Evolutionary conservation across 2,888 invertebrate species (phyloP).

Genomic region (Octodonta nipae): DNA sequence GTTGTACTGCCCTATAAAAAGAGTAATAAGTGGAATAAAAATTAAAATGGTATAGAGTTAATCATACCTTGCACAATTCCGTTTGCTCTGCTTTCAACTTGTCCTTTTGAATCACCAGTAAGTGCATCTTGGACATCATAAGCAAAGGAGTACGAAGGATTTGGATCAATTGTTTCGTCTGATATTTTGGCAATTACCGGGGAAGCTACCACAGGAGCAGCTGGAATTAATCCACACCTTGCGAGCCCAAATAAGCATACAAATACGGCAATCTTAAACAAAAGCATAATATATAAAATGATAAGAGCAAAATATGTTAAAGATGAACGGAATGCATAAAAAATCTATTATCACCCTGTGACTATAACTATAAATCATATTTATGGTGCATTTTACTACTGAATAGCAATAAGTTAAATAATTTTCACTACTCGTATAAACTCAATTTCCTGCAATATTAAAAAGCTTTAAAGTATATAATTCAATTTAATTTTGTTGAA

Average conservation of each 20-base stretch:
- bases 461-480: too few relatives aligned
- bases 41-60: too few relatives aligned
- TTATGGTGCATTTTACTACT: too few relatives aligned
- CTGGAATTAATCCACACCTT: conserved; percentile 29
- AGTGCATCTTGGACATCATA: conserved; percentile 55
- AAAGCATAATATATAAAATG: too few relatives aligned
- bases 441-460: too few relatives aligned
- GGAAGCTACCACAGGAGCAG: conserved; percentile 25
- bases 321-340: too few relatives aligned
- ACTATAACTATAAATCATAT: too few relatives aligned
- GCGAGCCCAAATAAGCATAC: conserved; percentile 20
- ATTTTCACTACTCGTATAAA: too few relatives aligned
- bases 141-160: conserved; percentile 54
- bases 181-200: conserved; percentile 35
- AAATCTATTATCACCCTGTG: too few relatives aligned
- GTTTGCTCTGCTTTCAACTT: conserved; percentile 43
- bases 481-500: conserved; percentile 2
- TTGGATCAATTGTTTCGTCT: conserved; percentile 41
- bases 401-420: too few relatives aligned
- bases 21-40: too few relatives aligned
- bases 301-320: too few relatives aligned
- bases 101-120: conserved; percentile 46
- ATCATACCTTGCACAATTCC: conserved; percentile 48
- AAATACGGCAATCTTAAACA: conserved; percentile 19
- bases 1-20: conserved; percentile 43